Conservation (phyloP, 1,140 invertebrate species). For the Temnothorax nylanderi region DNA sequence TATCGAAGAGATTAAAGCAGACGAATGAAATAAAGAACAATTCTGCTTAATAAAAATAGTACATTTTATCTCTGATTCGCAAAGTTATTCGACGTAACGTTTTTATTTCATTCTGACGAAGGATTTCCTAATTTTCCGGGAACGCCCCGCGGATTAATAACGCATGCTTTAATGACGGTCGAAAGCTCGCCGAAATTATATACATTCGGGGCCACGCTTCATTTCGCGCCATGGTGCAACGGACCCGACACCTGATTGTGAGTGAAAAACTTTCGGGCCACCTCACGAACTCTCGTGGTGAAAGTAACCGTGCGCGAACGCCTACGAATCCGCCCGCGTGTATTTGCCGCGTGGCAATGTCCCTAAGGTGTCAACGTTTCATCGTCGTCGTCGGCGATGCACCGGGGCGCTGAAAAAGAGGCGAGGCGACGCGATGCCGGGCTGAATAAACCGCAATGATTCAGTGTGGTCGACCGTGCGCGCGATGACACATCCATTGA, state of each 20-base stretch:
- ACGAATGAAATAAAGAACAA: neutral
- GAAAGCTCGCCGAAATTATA: neutral
- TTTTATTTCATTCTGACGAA: neutral
- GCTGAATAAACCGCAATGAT: constrained; percentile 52
- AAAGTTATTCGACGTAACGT: neutral
- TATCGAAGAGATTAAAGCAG: no score
- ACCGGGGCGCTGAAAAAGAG: neutral
- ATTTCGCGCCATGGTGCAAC: neutral
- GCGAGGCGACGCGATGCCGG: neutral
- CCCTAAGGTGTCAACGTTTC: constrained; percentile 1
- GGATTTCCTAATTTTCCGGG: constrained; percentile 14
- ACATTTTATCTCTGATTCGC: neutral
- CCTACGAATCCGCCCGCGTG: neutral
- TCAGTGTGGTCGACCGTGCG: constrained; percentile 53
- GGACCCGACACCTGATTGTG: neutral
- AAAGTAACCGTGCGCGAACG: constrained; percentile 53
- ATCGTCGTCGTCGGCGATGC: neutral
- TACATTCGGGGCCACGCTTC: neutral
- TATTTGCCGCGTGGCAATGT: neutral
- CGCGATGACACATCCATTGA: constrained; percentile 64
- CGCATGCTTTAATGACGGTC: neutral
- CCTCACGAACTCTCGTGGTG: constrained; percentile 17
- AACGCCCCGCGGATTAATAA: neutral
- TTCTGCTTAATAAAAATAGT: neutral
- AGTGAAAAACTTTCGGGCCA: constrained; percentile 5